Percentiles rank a stretch among this genome's conserved stretches.
These are phyloP conservation scores for Spicauda simplicius DNA, from an alignment of 2,888 invertebrate genomes.

Conservation along the genomic window DNA sequence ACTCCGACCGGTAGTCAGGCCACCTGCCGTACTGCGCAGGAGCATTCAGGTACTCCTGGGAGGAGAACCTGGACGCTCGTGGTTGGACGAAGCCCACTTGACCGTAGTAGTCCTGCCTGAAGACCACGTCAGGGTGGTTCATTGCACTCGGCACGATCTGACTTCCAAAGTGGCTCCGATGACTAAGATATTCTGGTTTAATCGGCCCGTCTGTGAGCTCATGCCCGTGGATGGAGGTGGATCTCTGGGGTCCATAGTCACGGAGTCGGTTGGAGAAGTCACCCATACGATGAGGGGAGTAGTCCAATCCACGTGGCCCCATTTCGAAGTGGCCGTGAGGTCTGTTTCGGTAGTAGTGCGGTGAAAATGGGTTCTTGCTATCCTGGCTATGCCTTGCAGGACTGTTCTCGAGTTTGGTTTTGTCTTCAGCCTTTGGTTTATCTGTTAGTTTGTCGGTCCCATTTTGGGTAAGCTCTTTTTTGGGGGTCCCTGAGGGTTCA, in stretches of 20 bases:
- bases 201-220: constrained; percentile 73
- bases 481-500: constrained; percentile 47
- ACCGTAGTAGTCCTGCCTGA: constrained; percentile 73
- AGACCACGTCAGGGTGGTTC: constrained; percentile 77
- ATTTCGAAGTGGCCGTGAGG: constrained; percentile 79
- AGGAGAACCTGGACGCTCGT: constrained; percentile 75
- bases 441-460: constrained; percentile 45
- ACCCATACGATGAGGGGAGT: constrained; percentile 77
- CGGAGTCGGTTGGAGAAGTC: constrained; percentile 73
- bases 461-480: constrained; percentile 63
- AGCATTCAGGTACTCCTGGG: constrained; percentile 79
- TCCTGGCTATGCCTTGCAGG: constrained; percentile 61
- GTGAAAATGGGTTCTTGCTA: constrained; percentile 75
- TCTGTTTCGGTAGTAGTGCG: constrained; percentile 69
- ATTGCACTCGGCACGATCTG: constrained; percentile 71
- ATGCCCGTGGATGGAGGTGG: constrained; percentile 78
- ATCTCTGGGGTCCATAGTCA: constrained; percentile 76
- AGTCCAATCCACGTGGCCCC: constrained; percentile 78
- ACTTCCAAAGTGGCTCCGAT: constrained; percentile 70
- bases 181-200: constrained; percentile 73
- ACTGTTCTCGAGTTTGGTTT: constrained; percentile 54
- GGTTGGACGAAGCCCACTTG: constrained; percentile 74
- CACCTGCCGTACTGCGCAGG: constrained; percentile 74
- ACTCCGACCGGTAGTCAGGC: constrained; percentile 75
- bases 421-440: constrained; percentile 50